These are phyloP conservation scores for Scomber colias DNA, from an alignment of 2,113 vertebrate genomes.

Conservation along the genomic window DNA sequence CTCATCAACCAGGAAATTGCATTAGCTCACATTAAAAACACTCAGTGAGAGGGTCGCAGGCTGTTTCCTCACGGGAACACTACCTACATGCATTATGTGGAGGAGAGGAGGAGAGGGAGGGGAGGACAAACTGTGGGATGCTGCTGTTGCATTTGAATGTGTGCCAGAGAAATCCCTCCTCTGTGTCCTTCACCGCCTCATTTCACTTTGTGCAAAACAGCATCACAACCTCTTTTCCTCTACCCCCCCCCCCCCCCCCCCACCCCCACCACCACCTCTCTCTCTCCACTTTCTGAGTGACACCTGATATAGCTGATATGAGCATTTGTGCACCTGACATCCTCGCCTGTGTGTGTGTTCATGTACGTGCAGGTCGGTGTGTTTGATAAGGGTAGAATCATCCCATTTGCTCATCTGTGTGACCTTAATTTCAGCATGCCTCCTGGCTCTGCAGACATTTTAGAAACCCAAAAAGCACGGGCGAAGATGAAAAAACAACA, in stretches of 20 bases:
- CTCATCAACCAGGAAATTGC: conserved; percentile 58
- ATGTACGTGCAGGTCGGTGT: not conserved
- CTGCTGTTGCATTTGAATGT: conserved; percentile 72
- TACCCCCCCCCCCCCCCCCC: not conserved
- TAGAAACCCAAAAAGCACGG: not conserved
- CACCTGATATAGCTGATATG: conserved; percentile 63
- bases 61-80: conserved; percentile 51
- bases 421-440: conserved; percentile 38
- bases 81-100: conserved; percentile 45
- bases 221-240: conserved; percentile 31
- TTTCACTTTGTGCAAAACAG: conserved; percentile 74
- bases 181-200: conserved; percentile 73
- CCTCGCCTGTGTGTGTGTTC: not conserved
- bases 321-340: conserved; percentile 46
- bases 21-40: conserved; percentile 51
- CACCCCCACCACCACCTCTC: not conserved
- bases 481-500: conserved; percentile 5
- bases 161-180: conserved; percentile 73
- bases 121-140: conserved; percentile 32
- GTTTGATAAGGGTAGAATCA: conserved; percentile 18
- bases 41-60: conserved; percentile 52
- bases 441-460: conserved; percentile 47
- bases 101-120: conserved; percentile 25
- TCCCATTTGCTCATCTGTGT: conserved; percentile 31
- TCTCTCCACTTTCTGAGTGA: conserved; percentile 48